phyloP scores from a whole-genome alignment of 2,797 vertebrate species.

The Trematomus bernacchii region DNA sequence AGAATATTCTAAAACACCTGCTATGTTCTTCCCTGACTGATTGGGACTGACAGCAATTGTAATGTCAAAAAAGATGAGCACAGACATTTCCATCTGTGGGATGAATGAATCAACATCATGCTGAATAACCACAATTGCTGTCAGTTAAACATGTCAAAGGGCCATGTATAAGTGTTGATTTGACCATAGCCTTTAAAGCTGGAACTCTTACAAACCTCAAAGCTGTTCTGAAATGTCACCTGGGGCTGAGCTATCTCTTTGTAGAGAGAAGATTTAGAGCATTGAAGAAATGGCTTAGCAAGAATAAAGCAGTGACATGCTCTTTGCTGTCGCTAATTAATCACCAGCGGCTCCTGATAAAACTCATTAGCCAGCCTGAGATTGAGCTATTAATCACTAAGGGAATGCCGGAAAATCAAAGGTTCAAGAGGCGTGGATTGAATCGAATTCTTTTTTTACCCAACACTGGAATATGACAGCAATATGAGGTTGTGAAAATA shows the following conservation, averaged over 20 bases:
- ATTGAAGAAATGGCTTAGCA: constrained; percentile 61
- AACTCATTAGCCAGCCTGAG: constrained; percentile 78
- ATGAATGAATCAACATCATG: constrained; percentile 7
- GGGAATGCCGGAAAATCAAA: constrained; percentile 62
- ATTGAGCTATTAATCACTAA: constrained; percentile 81
- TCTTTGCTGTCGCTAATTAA: constrained; percentile 81
- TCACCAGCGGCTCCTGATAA: constrained; percentile 81
- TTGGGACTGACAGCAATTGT: too few species aligned
- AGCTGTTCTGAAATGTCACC: constrained; percentile 55
- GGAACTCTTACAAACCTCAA: constrained; percentile 35
- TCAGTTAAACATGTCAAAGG: constrained; percentile 15
- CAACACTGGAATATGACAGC: constrained; percentile 15
- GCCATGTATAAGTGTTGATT: constrained; percentile 14
- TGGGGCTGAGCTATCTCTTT: constrained; percentile 55
- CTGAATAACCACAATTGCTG: background rate
- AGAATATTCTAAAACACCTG: background rate
- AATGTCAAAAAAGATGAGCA: background rate
- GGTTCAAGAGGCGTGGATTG: constrained; percentile 51
- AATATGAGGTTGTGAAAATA: constrained; percentile 23
- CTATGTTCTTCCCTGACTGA: background rate
- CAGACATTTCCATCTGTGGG: background rate
- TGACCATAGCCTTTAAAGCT: constrained; percentile 21
- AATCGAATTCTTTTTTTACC: constrained; percentile 25
- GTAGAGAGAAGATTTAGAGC: constrained; percentile 42
- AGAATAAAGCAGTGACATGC: constrained; percentile 73